Percentiles rank a stretch among this genome's conserved stretches.
These are phyloP conservation scores for Gymnorhina tibicen DNA, from an alignment of 2,113 vertebrate species.

Conservation along the genomic window DNA sequence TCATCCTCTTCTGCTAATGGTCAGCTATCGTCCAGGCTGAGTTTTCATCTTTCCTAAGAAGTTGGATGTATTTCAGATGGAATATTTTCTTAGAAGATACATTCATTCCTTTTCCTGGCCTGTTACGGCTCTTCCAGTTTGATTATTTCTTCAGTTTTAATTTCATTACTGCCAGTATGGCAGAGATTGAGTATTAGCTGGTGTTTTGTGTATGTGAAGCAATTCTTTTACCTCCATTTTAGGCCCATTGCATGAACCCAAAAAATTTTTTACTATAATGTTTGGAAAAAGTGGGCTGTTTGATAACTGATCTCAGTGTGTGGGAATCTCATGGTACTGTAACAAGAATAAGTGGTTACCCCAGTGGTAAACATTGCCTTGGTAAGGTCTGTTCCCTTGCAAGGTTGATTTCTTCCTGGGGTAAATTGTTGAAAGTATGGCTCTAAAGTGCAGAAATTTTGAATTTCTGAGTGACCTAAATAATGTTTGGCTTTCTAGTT, in stretches of 20 bases:
- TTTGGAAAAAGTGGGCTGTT: background rate
- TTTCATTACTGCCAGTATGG: background rate
- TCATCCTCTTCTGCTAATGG: background rate
- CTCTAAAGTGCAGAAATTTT: background rate
- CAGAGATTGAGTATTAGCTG: background rate
- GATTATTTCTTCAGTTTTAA: background rate
- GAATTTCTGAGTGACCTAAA: background rate
- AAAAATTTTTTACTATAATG: background rate
- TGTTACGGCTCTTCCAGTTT: background rate
- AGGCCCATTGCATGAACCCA: background rate
- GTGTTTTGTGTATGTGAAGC: background rate
- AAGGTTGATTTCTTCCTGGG: background rate
- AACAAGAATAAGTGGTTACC: background rate
- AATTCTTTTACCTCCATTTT: background rate
- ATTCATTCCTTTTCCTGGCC: background rate
- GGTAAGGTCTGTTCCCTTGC: background rate
- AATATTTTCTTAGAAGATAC: background rate
- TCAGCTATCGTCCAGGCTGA: background rate
- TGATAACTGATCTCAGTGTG: background rate
- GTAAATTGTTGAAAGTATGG: background rate
- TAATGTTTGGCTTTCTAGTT: background rate
- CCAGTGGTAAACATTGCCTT: background rate
- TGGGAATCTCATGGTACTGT: background rate
- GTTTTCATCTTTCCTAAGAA: background rate
- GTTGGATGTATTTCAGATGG: rapidly evolving